Percentiles rank a stretch among this genome's conserved stretches.
phyloP scores from a whole-genome alignment of 1,140 invertebrate genomes.

The Coptotermes formosanus region DNA sequence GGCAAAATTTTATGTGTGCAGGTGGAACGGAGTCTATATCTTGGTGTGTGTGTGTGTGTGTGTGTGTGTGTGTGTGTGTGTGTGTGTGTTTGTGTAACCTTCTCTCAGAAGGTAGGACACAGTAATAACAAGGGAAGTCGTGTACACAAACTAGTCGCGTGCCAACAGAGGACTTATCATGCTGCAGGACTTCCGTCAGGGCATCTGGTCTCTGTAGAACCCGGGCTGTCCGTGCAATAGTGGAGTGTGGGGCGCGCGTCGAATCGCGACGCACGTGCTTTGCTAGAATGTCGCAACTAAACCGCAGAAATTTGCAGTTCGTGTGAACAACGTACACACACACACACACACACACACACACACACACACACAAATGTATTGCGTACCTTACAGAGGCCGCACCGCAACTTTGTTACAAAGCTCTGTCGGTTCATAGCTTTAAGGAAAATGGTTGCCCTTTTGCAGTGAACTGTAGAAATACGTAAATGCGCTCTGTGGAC shows the following conservation, averaged over 20 bases:
- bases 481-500: no score
- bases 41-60: neutral
- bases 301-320: no score
- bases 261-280: no score
- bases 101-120: neutral
- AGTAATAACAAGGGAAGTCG: neutral
- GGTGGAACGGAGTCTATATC: neutral
- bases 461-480: no score
- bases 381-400: no score
- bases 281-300: no score
- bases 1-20: slow-evolving; percentile 10
- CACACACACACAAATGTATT: no score
- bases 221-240: neutral
- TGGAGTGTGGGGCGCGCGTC: neutral
- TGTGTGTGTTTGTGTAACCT: neutral
- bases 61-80: neutral
- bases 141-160: slow-evolving; percentile 4
- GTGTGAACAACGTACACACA: no score
- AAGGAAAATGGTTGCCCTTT: no score
- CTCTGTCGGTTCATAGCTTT: no score
- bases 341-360: no score
- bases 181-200: neutral
- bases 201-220: neutral
- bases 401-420: no score
- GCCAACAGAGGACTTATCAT: neutral